Conservation (phyloP, 1,140 invertebrate species). For the Babylonia areolata region DNA sequence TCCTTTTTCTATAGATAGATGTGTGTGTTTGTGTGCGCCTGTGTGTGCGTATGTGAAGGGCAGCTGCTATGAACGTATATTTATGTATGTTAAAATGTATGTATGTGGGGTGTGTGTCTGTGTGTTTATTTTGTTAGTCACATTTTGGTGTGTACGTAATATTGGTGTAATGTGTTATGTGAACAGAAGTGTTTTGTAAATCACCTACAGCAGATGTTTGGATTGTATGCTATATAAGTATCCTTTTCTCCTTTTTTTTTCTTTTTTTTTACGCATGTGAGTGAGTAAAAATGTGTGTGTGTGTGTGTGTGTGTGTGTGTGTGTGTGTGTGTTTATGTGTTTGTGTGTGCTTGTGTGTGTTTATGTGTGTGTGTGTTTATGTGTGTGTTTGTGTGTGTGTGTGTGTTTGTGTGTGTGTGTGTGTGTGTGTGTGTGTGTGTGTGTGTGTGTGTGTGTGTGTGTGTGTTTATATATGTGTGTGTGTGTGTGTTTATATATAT, state of each 20-base stretch:
- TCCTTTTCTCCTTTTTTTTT: too few species aligned
- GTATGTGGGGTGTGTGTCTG: neutral
- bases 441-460: conserved; percentile 24
- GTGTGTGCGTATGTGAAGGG: too few species aligned
- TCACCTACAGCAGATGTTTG: too few species aligned
- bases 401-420: conserved; percentile 3
- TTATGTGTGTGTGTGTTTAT: neutral
- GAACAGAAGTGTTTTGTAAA: too few species aligned
- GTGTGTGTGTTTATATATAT: neutral
- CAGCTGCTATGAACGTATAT: too few species aligned
- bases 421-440: conserved; percentile 18
- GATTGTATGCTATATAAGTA: too few species aligned
- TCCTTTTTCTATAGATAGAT: too few species aligned
- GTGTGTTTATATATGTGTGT: conserved; percentile 7
- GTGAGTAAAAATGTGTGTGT: conserved; percentile 9
- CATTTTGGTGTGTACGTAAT: neutral
- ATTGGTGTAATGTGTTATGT: too few species aligned
- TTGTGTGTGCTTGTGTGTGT: neutral
- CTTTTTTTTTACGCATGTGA: neutral
- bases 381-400: conserved; percentile 5
- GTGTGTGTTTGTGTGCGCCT: too few species aligned
- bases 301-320: conserved; percentile 19
- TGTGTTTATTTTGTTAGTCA: neutral
- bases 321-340: conserved; percentile 2
- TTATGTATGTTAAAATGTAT: too few species aligned